Evolutionary conservation across 2,113 vertebrate species (phyloP).

Genomic region (Pelecanoides urinatrix): DNA sequence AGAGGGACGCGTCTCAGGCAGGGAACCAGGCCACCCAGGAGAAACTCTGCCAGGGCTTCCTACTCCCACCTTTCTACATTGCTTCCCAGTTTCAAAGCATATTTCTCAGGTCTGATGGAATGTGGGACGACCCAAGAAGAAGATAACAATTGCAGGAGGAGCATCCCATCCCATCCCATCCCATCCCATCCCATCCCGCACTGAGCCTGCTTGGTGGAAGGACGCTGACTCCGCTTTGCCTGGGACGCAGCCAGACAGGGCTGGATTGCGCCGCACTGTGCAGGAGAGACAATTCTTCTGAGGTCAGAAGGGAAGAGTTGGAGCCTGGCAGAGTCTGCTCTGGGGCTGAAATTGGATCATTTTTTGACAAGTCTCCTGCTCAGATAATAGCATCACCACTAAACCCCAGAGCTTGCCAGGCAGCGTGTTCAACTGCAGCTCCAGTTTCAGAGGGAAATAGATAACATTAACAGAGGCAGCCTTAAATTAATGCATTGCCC

Average conservation of each 20-base stretch:
- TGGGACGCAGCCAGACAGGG: not conserved
- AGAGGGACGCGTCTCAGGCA: not conserved
- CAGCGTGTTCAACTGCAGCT: not conserved
- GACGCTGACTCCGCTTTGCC: not conserved
- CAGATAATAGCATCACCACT: not conserved
- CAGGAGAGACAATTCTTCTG: not conserved
- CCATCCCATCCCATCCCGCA: no score
- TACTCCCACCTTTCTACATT: not conserved
- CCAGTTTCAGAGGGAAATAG: not conserved
- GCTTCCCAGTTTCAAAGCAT: not conserved
- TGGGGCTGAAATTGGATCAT: not conserved
- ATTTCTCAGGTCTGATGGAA: not conserved
- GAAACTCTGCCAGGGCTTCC: not conserved
- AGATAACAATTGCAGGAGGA: not conserved
- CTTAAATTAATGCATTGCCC: not conserved
- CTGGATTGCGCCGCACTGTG: not conserved
- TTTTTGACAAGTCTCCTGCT: not conserved
- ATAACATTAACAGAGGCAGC: not conserved
- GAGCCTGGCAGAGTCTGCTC: not conserved
- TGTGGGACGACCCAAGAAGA: not conserved
- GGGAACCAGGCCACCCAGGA: not conserved
- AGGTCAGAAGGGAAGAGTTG: not conserved
- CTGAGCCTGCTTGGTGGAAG: not conserved
- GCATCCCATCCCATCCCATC: not conserved
- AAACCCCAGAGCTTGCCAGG: not conserved